These are phyloP conservation scores for Petaurus breviceps DNA, from an alignment of 2,113 vertebrate genomes.

Conservation along the genomic window DNA sequence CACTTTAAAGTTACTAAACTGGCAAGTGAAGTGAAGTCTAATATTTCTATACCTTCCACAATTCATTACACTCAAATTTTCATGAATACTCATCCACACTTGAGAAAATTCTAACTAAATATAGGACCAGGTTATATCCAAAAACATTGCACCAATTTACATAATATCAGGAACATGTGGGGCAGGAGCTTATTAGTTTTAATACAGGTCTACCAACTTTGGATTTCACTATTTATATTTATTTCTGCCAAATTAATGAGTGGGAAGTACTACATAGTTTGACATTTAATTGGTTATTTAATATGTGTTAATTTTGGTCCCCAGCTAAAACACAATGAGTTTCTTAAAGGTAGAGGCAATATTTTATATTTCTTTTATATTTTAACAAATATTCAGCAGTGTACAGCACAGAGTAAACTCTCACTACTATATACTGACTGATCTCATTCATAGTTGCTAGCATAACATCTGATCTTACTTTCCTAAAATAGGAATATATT, in stretches of 20 bases:
- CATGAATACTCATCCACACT: neutral
- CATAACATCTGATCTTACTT: neutral
- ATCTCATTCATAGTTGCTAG: neutral
- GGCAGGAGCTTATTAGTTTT: neutral
- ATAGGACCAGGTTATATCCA: too few species aligned
- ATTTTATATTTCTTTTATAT: neutral
- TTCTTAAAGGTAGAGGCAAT: neutral
- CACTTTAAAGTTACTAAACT: neutral
- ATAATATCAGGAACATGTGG: neutral
- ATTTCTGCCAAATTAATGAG: neutral
- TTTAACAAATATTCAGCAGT: neutral
- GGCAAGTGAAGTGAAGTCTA: neutral
- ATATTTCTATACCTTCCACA: neutral
- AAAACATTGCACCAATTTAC: too few species aligned
- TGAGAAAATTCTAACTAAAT: constrained; percentile 44
- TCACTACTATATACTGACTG: neutral
- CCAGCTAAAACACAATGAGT: neutral
- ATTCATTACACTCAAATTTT: neutral
- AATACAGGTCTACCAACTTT: neutral
- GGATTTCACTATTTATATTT: neutral
- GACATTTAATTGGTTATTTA: neutral
- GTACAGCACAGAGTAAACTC: neutral
- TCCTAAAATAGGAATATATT: neutral
- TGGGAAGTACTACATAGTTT: neutral
- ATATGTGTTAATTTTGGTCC: neutral